Evolutionary conservation across 2,888 invertebrate genomes (phyloP).

Genomic region (Plemyria rubiginata): DNA sequence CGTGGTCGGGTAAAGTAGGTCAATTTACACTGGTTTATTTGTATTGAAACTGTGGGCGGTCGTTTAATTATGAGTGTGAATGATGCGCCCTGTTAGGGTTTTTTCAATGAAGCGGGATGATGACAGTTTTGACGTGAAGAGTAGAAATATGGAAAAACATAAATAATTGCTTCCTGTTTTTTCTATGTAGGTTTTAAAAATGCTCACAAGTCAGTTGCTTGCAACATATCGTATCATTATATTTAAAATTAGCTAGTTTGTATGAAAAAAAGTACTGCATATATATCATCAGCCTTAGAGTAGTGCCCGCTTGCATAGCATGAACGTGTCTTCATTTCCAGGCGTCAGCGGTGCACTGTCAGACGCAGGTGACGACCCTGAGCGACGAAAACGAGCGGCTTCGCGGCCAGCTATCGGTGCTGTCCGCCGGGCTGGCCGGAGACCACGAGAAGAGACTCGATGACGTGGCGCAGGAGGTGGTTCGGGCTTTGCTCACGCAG

Average conservation of each 20-base stretch:
- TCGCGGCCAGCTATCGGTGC: conserved; percentile 82
- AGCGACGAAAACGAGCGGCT: conserved; percentile 89
- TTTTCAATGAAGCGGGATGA: conserved; percentile 58
- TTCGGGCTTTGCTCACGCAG: conserved; percentile 92
- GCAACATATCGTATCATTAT: not conserved
- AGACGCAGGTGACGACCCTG: conserved; percentile 87
- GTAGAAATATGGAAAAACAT: conserved; percentile 24
- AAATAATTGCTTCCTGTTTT: conserved; percentile 19
- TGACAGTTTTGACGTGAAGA: conserved; percentile 53
- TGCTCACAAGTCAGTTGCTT: not conserved
- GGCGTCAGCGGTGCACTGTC: conserved; percentile 90
- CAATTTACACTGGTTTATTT: conserved; percentile 66
- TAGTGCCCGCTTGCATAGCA: conserved; percentile 29
- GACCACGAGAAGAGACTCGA: conserved; percentile 93
- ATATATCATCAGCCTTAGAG: conserved; percentile 1
- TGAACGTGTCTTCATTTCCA: conserved; percentile 59
- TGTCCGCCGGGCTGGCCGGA: conserved; percentile 71
- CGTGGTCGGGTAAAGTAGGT: conserved; percentile 43
- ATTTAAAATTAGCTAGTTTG: too few species aligned
- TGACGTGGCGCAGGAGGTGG: conserved; percentile 93
- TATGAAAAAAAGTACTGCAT: not conserved
- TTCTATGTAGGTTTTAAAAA: conserved; percentile 3
- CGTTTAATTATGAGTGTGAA: conserved; percentile 79
- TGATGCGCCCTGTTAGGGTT: conserved; percentile 66
- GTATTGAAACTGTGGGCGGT: conserved; percentile 61